A percentile compares a stretch with the other conserved stretches of the same genome.
Evolutionary conservation across 2,888 invertebrate genomes (phyloP).

Genomic region (Caenorhabditis sp.): DNA sequence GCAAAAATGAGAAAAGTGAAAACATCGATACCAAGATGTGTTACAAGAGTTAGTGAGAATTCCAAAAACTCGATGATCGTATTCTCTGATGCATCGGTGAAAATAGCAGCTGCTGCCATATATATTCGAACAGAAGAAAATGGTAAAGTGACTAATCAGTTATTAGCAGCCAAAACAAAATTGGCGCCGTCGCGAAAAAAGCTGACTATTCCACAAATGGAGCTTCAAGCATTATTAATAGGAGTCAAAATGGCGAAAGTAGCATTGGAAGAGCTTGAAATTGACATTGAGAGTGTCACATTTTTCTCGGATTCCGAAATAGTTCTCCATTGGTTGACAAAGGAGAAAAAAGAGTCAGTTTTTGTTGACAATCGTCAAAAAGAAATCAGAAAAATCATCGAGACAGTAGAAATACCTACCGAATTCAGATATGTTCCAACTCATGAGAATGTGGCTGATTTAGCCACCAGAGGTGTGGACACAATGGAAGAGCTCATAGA

Average conservation of each 20-base stretch:
- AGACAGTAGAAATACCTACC: too few relatives aligned
- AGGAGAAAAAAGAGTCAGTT: not conserved
- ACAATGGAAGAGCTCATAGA: constrained; percentile 1
- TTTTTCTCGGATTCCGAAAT: constrained; percentile 8
- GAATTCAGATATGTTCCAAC: constrained; percentile 7
- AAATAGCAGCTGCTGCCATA: too few relatives aligned
- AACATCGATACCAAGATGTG: too few relatives aligned
- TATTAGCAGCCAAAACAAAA: constrained; percentile 12
- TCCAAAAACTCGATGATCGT: too few relatives aligned
- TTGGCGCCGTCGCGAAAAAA: constrained; percentile 1
- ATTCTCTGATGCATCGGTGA: too few relatives aligned
- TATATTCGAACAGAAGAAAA: too few relatives aligned
- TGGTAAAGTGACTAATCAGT: not conserved
- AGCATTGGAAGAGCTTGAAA: not conserved
- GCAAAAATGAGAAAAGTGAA: too few relatives aligned
- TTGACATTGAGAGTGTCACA: not conserved
- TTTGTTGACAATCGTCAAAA: constrained; percentile 11
- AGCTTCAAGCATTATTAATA: constrained; percentile 6
- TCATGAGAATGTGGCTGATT: constrained; percentile 15
- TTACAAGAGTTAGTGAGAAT: too few relatives aligned
- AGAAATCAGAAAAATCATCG: constrained; percentile 2
- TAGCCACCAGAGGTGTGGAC: constrained; percentile 7
- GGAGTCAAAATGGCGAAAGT: not conserved
- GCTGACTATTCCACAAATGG: constrained; percentile 14
- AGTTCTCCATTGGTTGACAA: constrained; percentile 1